phyloP scores from a whole-genome alignment of 2,888 invertebrate species.

The Acrobasis repandana region DNA sequence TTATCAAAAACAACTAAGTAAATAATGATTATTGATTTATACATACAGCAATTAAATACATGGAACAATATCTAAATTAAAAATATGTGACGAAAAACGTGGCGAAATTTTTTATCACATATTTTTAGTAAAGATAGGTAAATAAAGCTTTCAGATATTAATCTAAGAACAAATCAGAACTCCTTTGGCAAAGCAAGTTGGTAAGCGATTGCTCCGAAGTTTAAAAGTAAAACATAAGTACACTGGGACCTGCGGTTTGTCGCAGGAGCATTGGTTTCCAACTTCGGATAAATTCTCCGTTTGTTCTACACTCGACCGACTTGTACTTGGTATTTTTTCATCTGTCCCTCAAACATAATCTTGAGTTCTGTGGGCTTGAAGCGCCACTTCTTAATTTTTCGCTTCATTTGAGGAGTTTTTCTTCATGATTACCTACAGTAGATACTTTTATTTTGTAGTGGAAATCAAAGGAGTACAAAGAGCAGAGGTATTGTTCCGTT shows the following conservation, averaged over 20 bases:
- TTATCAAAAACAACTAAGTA: too few species aligned
- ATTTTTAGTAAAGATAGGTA: too few species aligned
- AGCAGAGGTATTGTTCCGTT: too few species aligned
- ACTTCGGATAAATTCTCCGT: not conserved
- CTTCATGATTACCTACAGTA: not conserved
- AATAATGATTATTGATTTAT: too few species aligned
- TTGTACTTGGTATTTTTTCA: not conserved
- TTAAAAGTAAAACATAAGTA: constrained; percentile 28
- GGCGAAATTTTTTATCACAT: too few species aligned
- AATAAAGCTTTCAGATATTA: not conserved
- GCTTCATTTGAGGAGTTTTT: constrained; percentile 1
- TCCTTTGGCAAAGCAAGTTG: not conserved
- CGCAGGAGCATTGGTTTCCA: constrained; percentile 34
- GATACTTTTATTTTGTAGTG: not conserved
- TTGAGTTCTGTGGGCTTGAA: too few species aligned
- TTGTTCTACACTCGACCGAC: constrained; percentile 2
- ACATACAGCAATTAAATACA: too few species aligned
- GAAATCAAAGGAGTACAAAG: too few species aligned
- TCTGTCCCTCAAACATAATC: not conserved
- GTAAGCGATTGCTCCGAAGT: constrained; percentile 16
- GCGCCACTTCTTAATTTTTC: not conserved
- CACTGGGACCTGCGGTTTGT: constrained; percentile 37
- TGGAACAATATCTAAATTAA: too few species aligned
- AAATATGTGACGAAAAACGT: too few species aligned
- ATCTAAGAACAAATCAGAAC: not conserved